These are phyloP conservation scores for Osmerus eperlanus DNA, from an alignment of 2,113 vertebrate genomes.

Conservation along the genomic window DNA sequence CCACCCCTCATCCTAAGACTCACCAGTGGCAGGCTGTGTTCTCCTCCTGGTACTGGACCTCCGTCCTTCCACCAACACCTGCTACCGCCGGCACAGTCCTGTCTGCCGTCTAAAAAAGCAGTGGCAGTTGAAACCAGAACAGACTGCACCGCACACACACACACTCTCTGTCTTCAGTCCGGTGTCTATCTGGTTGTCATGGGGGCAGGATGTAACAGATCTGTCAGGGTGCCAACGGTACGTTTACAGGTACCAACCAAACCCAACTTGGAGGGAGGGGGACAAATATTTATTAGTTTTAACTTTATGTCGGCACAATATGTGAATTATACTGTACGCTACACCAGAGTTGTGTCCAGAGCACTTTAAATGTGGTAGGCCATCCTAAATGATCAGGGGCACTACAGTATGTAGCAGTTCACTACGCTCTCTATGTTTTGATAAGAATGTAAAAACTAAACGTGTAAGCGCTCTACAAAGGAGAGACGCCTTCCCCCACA, in stretches of 20 bases:
- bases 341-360: constrained; percentile 63
- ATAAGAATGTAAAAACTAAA: constrained; percentile 63
- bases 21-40: too few relatives aligned
- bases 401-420: constrained; percentile 60
- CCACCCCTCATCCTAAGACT: too few relatives aligned
- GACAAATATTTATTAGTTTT: constrained; percentile 40
- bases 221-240: constrained; percentile 24
- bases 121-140: too few relatives aligned
- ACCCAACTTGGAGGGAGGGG: constrained; percentile 18
- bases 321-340: constrained; percentile 60
- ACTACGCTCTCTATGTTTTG: constrained; percentile 55
- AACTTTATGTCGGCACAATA: constrained; percentile 61
- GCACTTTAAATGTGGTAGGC: constrained; percentile 70
- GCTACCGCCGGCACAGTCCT: too few relatives aligned
- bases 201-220: constrained; percentile 19
- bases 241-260: constrained; percentile 30
- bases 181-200: neutral
- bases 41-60: too few relatives aligned
- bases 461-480: constrained; percentile 34
- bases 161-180: too few relatives aligned
- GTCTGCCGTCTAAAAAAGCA: too few relatives aligned
- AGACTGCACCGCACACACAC: constrained; percentile 30
- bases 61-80: too few relatives aligned
- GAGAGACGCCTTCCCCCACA: constrained; percentile 16
- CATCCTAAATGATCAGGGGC: constrained; percentile 48